Evolutionary conservation across 2,113 vertebrate species (phyloP).

Genomic region (Pangasianodon hypophthalmus): DNA sequence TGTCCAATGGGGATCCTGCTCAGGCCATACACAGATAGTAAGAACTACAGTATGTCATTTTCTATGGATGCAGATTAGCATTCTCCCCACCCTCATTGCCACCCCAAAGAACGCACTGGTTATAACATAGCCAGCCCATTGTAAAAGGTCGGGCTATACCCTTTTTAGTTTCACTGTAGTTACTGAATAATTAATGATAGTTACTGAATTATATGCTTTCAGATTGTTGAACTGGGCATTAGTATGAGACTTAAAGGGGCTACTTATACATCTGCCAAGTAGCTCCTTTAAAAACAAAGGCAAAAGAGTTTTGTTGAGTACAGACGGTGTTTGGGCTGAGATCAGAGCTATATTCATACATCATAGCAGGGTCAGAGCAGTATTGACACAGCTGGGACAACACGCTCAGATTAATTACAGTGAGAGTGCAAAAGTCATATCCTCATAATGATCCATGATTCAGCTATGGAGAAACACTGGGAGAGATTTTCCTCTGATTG

Average conservation of each 20-base stretch:
- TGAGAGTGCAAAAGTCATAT: neutral
- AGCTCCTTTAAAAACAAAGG: neutral
- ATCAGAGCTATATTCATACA: neutral
- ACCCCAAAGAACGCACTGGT: neutral
- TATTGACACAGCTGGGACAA: constrained; percentile 27
- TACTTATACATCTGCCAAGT: neutral
- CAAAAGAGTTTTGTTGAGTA: neutral
- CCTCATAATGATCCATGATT: neutral
- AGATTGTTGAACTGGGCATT: neutral
- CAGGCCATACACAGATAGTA: neutral
- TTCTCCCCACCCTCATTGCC: neutral
- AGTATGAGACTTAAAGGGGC: neutral
- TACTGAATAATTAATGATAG: neutral
- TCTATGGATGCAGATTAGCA: neutral
- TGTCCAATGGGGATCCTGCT: neutral
- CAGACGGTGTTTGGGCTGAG: neutral
- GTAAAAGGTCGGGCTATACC: neutral
- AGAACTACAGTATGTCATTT: neutral
- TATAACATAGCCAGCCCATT: neutral
- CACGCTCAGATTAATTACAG: neutral
- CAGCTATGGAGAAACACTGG: neutral
- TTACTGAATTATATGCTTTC: neutral
- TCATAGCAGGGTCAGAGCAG: constrained; percentile 7
- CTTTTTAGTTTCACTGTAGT: too few species aligned
- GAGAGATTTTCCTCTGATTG: constrained; percentile 17